Conservation (phyloP, 2,888 invertebrate genomes). For the Caenorhabditis macrosperma region DNA sequence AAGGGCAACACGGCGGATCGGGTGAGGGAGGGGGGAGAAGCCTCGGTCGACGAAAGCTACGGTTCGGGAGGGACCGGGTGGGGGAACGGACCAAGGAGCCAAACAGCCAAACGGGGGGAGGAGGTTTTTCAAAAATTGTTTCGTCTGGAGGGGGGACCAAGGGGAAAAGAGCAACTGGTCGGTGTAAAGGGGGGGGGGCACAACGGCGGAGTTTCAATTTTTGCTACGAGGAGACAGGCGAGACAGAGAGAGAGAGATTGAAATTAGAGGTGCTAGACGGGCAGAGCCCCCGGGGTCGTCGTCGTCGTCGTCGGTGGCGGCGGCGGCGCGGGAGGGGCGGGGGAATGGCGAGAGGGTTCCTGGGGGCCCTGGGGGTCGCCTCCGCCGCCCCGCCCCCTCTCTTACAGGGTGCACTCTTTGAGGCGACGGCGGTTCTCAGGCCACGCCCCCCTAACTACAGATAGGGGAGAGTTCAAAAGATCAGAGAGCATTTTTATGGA, state of each 20-base stretch:
- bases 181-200: not conserved
- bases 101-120: not conserved
- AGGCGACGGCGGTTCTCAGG: too few relatives aligned
- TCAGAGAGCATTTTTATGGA: too few relatives aligned
- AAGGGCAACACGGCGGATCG: conserved; percentile 22
- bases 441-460: conserved; percentile 4
- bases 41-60: conserved; percentile 28
- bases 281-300: not conserved
- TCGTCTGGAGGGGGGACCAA: not conserved
- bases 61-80: conserved; percentile 10
- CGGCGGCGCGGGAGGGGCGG: conserved; percentile 7
- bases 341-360: too few relatives aligned
- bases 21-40: too few relatives aligned
- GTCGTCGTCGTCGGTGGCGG: not conserved
- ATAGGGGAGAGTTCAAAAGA: conserved; percentile 28
- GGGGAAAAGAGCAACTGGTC: conserved; percentile 26
- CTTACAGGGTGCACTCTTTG: conserved; percentile 11
- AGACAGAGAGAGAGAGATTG: conserved; percentile 8
- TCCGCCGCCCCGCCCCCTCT: conserved; percentile 13
- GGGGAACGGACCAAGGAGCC: not conserved
- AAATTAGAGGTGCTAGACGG: conserved; percentile 5
- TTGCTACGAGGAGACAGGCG: conserved; percentile 9
- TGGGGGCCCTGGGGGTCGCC: too few relatives aligned
- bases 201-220: conserved; percentile 12
- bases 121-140: not conserved